A percentile compares a stretch with the other conserved stretches of the same genome.
These are phyloP conservation scores for Alosa alosa DNA, from an alignment of 2,113 vertebrate species.

Conservation along the genomic window DNA sequence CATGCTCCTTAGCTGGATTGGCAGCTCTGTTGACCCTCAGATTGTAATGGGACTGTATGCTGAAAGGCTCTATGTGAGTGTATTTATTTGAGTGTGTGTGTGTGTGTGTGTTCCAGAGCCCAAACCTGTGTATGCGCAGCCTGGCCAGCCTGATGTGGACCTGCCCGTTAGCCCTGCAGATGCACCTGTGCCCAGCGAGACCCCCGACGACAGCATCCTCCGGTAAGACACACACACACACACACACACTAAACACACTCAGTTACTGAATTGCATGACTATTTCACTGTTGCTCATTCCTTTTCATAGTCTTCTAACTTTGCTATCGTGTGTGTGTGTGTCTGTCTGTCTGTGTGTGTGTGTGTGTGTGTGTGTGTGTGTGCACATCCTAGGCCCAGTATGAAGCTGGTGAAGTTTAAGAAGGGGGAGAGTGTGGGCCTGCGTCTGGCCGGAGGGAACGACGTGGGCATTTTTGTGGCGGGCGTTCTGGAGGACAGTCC, in stretches of 20 bases:
- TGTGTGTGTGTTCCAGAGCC: slow-evolving; percentile 75
- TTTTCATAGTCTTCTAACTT: not conserved
- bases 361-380: not conserved
- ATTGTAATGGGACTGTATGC: too few species aligned
- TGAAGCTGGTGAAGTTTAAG: slow-evolving; percentile 98
- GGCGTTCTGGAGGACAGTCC: slow-evolving; percentile 97
- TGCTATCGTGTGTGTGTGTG: not conserved
- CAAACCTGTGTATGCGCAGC: slow-evolving; percentile 97
- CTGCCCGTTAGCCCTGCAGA: slow-evolving; percentile 96
- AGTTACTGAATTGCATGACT: not conserved
- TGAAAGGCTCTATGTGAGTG: not conserved
- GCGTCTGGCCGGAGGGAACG: slow-evolving; percentile 93
- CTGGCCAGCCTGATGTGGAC: slow-evolving; percentile 96
- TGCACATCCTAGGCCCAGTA: slow-evolving; percentile 81
- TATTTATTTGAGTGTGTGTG: slow-evolving; percentile 1
- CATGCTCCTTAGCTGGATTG: too few species aligned
- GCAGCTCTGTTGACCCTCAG: too few species aligned
- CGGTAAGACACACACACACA: slow-evolving; percentile 66
- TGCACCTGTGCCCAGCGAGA: slow-evolving; percentile 86
- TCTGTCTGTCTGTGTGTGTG: too few species aligned
- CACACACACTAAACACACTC: not conserved
- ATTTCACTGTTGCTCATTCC: not conserved
- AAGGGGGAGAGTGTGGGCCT: slow-evolving; percentile 97
- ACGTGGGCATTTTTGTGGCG: slow-evolving; percentile 98
- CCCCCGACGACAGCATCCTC: slow-evolving; percentile 92